A percentile compares a stretch with the other conserved stretches of the same genome.
Conservation (phyloP, 2,797 vertebrate species). For the Valencia hispanica region DNA sequence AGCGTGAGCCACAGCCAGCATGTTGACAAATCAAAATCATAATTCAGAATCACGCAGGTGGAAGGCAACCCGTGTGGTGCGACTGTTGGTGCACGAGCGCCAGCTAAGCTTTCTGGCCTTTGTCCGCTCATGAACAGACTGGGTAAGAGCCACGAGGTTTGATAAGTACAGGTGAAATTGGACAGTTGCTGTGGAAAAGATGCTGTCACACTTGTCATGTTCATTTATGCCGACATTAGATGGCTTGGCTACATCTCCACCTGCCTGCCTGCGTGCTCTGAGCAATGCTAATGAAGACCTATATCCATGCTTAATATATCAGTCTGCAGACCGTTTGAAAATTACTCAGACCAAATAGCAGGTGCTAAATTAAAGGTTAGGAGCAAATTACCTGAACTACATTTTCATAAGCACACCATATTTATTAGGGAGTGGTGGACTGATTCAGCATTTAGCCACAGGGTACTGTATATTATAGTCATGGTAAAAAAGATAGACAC, state of each 20-base stretch:
- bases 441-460: neutral
- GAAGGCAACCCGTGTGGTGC: conserved; percentile 3
- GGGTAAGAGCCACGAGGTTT: neutral
- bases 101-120: conserved; percentile 4
- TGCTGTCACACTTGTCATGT: conserved; percentile 40
- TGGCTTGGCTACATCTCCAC: conserved; percentile 15
- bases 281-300: conserved; percentile 11
- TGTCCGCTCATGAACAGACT: conserved; percentile 21
- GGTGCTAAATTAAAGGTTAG: conserved; percentile 15
- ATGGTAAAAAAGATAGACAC: neutral
- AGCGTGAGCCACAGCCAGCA: conserved; percentile 8
- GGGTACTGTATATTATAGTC: neutral
- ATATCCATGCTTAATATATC: conserved; percentile 16
- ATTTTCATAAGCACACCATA: neutral
- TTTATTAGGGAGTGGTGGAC: neutral
- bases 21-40: conserved; percentile 22
- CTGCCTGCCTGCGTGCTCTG: conserved; percentile 19
- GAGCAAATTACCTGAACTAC: neutral
- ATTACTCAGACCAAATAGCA: neutral
- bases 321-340: conserved; percentile 4
- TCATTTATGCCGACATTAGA: conserved; percentile 37
- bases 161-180: conserved; percentile 31
- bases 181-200: conserved; percentile 33
- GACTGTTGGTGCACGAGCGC: neutral
- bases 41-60: conserved; percentile 41